Conservation (phyloP, 1,140 invertebrate species). For the Temnothorax longispinosus region DNA sequence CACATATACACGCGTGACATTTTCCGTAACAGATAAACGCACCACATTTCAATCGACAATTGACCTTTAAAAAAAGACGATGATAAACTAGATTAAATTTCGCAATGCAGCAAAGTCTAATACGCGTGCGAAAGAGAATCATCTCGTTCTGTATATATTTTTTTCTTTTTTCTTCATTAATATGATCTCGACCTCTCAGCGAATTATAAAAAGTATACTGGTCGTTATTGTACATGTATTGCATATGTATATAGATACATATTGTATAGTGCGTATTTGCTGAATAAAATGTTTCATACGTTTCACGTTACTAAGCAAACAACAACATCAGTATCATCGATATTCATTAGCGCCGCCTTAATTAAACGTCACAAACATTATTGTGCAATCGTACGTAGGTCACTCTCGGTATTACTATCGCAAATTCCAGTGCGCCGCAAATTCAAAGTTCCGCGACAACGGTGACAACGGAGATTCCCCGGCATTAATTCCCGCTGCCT, state of each 20-base stretch:
- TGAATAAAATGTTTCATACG: not conserved
- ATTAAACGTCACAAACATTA: conserved; percentile 41
- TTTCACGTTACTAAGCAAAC: not conserved
- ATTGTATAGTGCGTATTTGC: not conserved
- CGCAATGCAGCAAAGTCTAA: not conserved
- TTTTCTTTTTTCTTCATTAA: not conserved
- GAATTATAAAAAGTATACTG: not conserved
- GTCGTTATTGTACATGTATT: too few species aligned
- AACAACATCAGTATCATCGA: conserved; percentile 19
- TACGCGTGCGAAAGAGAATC: not conserved
- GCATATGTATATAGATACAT: too few species aligned
- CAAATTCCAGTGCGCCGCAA: not conserved
- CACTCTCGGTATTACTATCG: not conserved
- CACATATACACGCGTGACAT: not conserved
- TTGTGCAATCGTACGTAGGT: not conserved
- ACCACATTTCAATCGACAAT: conserved; percentile 11
- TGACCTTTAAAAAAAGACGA: conserved; percentile 34
- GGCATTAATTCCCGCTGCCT: not conserved
- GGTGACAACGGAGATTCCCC: conserved; percentile 14
- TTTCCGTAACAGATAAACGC: conserved; percentile 52
- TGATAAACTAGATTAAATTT: not conserved
- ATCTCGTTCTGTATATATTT: not conserved
- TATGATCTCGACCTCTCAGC: not conserved
- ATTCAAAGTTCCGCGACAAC: conserved; percentile 44
- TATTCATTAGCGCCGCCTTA: conserved; percentile 44